Percentiles rank a stretch among this genome's conserved stretches.
Conservation (phyloP, 2,888 invertebrate species). For the Strigamia maritima region DNA sequence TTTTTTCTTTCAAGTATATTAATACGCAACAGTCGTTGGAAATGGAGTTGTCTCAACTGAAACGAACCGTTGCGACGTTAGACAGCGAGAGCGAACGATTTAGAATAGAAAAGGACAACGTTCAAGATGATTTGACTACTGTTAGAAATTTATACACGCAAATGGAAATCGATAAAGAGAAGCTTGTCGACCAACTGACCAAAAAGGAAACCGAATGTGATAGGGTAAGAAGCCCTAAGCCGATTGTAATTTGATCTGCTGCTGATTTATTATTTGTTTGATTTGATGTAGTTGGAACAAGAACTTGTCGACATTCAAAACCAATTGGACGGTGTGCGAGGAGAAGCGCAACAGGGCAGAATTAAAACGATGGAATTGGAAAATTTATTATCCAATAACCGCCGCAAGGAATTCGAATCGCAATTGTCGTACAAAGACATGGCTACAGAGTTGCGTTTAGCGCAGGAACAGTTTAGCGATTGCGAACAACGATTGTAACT, state of each 20-base stretch:
- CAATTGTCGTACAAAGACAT: conserved; percentile 52
- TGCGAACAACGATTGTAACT: conserved; percentile 53
- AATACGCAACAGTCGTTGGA: conserved; percentile 42
- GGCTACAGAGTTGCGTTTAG: conserved; percentile 51
- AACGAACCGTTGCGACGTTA: conserved; percentile 49
- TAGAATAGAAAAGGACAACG: conserved; percentile 50
- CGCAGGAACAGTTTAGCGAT: conserved; percentile 51
- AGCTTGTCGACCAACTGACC: conserved; percentile 50
- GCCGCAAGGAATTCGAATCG: conserved; percentile 53
- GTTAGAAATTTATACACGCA: conserved; percentile 51
- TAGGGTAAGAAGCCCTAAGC: conserved; percentile 47
- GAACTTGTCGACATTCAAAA: conserved; percentile 39
- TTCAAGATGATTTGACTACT: conserved; percentile 50
- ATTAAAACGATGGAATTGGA: conserved; percentile 46
- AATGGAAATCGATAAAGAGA: conserved; percentile 51
- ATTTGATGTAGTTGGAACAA: conserved; percentile 35
- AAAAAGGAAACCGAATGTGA: conserved; percentile 51
- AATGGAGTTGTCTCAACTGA: conserved; percentile 46
- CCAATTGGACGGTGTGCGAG: conserved; percentile 48
- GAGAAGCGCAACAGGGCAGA: conserved; percentile 46
- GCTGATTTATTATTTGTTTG: conserved; percentile 26
- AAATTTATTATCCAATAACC: conserved; percentile 49
- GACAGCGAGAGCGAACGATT: conserved; percentile 49
- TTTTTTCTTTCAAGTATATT: conserved; percentile 39
- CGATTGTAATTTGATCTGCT: conserved; percentile 4